Evolutionary conservation across 2,888 invertebrate species (phyloP).

Genomic region (Dendrolimus houi): DNA sequence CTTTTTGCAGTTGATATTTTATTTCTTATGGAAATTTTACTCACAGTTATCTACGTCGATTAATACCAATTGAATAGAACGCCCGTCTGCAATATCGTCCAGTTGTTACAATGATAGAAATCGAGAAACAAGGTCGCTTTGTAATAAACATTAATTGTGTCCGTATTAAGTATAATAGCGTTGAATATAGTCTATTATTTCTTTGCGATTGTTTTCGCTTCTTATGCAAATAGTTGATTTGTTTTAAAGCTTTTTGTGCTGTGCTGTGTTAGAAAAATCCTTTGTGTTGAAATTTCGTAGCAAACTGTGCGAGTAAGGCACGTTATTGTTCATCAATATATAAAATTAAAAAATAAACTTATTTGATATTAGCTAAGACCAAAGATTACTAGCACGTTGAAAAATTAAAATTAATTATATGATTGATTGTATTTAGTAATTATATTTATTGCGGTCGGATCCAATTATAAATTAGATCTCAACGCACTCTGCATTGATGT

Average conservation of each 20-base stretch:
- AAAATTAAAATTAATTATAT: too few species aligned
- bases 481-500: too few species aligned
- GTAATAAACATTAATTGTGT: conserved; percentile 53
- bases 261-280: not conserved
- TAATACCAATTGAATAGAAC: conserved; percentile 1
- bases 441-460: too few species aligned
- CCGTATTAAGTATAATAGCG: conserved; percentile 31
- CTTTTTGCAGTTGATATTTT: too few species aligned
- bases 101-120: conserved; percentile 50
- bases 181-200: conserved; percentile 20
- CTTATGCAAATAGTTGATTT: conserved; percentile 8
- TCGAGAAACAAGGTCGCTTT: conserved; percentile 45
- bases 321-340: too few species aligned
- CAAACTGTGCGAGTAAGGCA: too few species aligned
- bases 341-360: not conserved
- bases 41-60: too few species aligned
- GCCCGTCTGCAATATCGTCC: not conserved
- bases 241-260: not conserved
- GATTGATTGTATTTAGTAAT: too few species aligned
- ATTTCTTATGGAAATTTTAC: too few species aligned
- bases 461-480: too few species aligned
- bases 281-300: too few species aligned
- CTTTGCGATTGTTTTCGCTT: conserved; percentile 14
- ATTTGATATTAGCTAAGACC: not conserved
- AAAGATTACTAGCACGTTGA: too few species aligned